Conservation (phyloP, 2,113 vertebrate species). For the Eublepharis macularius region DNA sequence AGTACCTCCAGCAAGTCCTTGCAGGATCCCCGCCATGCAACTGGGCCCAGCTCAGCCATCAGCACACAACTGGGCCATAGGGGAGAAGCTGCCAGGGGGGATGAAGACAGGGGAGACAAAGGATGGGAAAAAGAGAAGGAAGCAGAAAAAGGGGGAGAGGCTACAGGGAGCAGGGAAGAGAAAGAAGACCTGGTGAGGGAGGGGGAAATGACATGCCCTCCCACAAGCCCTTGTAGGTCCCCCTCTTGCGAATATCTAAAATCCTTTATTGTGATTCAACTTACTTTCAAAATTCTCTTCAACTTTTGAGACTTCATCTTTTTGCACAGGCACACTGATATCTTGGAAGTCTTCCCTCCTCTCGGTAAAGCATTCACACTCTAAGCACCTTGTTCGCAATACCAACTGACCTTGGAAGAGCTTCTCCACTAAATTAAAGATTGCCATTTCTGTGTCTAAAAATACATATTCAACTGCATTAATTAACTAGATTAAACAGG, state of each 20-base stretch:
- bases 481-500: not conserved
- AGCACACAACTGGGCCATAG: no score
- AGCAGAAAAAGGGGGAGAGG: no score
- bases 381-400: slow-evolving; percentile 92
- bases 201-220: no score
- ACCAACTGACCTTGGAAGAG: slow-evolving; percentile 96
- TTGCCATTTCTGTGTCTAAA: slow-evolving; percentile 72
- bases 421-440: slow-evolving; percentile 89
- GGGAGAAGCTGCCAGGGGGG: no score
- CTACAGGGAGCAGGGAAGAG: no score
- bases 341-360: slow-evolving; percentile 96
- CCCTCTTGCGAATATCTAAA: not conserved
- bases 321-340: slow-evolving; percentile 96
- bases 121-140: no score
- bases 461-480: slow-evolving; percentile 9
- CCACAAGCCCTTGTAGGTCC: no score
- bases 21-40: no score
- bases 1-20: no score
- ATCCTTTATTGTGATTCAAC: not conserved
- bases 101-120: no score
- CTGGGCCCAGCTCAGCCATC: no score
- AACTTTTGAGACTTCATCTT: slow-evolving; percentile 84
- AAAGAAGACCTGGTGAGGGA: no score
- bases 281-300: slow-evolving; percentile 87
- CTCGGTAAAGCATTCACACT: slow-evolving; percentile 96